phyloP scores from a whole-genome alignment of 1,140 invertebrate genomes.

The Diorhabda sublineata region DNA sequence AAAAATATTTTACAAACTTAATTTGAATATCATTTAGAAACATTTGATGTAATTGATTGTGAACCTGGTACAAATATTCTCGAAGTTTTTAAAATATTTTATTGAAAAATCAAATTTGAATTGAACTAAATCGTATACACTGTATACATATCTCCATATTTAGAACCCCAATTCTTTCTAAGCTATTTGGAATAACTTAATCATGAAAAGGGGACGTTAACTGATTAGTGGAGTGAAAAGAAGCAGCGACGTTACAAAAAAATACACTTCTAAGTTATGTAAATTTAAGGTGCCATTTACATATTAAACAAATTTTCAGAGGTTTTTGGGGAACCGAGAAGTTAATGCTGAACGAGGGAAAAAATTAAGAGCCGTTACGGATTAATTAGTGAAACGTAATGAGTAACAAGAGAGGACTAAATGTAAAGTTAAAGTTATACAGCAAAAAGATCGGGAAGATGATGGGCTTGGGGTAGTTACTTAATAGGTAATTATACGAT shows the following conservation, averaged over 20 bases:
- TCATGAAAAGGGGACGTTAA: slow-evolving; percentile 14
- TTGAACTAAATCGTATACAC: not conserved
- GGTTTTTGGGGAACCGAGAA: slow-evolving; percentile 1
- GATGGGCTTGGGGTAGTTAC: not conserved
- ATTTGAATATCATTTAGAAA: too few relatives aligned
- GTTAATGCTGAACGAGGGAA: slow-evolving; percentile 1
- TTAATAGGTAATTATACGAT: too few relatives aligned
- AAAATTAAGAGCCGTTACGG: slow-evolving; percentile 1
- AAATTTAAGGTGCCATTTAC: slow-evolving; percentile 10
- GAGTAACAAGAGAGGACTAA: slow-evolving; percentile 2
- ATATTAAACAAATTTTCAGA: slow-evolving; percentile 11
- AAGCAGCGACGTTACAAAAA: slow-evolving; percentile 7
- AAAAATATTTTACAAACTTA: too few relatives aligned
- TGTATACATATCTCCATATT: not conserved
- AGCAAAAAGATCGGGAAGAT: not conserved
- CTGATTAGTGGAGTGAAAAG: slow-evolving; percentile 16
- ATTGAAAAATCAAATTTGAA: not conserved
- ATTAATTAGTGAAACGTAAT: slow-evolving; percentile 3
- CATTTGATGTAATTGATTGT: too few relatives aligned
- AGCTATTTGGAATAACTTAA: slow-evolving; percentile 17
- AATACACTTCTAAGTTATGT: slow-evolving; percentile 11
- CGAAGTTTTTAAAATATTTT: too few relatives aligned
- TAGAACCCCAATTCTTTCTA: slow-evolving; percentile 3
- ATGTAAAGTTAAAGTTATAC: not conserved
- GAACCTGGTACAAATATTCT: too few relatives aligned